Evolutionary conservation across 2,888 invertebrate genomes (phyloP).

Genomic region (Aethes cnicana): DNA sequence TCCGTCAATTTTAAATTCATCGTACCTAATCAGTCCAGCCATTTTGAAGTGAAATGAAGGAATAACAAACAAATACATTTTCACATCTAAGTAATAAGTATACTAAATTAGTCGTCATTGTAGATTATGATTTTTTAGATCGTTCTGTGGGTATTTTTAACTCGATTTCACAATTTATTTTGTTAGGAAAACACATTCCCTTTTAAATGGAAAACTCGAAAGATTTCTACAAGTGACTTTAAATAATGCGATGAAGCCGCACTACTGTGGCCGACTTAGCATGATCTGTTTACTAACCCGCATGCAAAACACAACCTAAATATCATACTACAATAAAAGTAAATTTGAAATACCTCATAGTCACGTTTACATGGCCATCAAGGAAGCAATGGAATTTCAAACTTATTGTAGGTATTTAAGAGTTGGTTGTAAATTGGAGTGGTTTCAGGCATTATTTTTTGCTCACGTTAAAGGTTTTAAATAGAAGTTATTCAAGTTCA

Average conservation of each 20-base stretch:
- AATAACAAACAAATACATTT: slow-evolving; percentile 37
- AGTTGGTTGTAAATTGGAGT: not conserved
- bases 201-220: too few species aligned
- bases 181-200: too few species aligned
- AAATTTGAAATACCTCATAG: not conserved
- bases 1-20: too few species aligned
- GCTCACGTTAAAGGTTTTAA: slow-evolving; percentile 31
- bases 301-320: slow-evolving; percentile 10
- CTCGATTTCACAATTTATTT: too few species aligned
- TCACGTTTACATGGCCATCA: slow-evolving; percentile 5
- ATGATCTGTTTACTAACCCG: slow-evolving; percentile 38
- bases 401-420: slow-evolving; percentile 6
- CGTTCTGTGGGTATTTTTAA: too few species aligned
- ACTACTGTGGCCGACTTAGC: slow-evolving; percentile 49
- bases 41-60: not conserved
- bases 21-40: too few species aligned
- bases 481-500: slow-evolving; percentile 45
- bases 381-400: not conserved
- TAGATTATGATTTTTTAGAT: too few species aligned
- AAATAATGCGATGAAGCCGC: slow-evolving; percentile 71
- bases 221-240: slow-evolving; percentile 56
- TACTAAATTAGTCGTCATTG: too few species aligned
- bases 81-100: too few species aligned
- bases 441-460: slow-evolving; percentile 11
- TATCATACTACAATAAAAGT: not conserved